phyloP scores from a whole-genome alignment of 2,888 invertebrate genomes.

The Stenchaetothrips biformis region DNA sequence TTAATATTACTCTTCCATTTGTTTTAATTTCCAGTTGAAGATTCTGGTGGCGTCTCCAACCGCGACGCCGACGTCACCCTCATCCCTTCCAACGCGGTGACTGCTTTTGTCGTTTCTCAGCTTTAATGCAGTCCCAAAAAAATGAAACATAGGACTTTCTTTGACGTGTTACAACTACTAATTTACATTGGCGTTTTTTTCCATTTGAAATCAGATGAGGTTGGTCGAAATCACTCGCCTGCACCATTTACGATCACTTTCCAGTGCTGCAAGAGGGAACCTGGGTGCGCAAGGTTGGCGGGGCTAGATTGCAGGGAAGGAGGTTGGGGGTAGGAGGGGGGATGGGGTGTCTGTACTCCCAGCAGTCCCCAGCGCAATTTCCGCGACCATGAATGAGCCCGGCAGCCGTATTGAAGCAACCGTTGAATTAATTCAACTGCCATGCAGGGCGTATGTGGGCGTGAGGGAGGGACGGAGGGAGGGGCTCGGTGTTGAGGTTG shows the following conservation, averaged over 20 bases:
- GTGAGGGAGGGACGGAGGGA: neutral
- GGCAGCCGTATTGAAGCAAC: slow-evolving; percentile 22
- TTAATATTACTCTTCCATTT: slow-evolving; percentile 3
- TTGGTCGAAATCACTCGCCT: too few species aligned
- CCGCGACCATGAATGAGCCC: slow-evolving; percentile 16
- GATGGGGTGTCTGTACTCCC: neutral
- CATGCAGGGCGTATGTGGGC: neutral
- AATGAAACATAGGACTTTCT: too few species aligned
- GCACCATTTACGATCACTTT: too few species aligned
- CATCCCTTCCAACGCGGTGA: neutral
- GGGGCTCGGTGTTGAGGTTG: neutral
- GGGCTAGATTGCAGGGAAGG: neutral
- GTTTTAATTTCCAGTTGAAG: neutral
- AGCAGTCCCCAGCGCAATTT: slow-evolving; percentile 16
- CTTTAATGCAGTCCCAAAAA: neutral
- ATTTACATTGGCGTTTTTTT: too few species aligned
- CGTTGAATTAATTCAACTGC: slow-evolving; percentile 25
- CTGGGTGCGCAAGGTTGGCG: too few species aligned
- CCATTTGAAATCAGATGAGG: too few species aligned
- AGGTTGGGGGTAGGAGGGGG: neutral
- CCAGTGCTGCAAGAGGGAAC: too few species aligned
- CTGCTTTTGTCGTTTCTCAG: neutral
- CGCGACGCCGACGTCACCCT: neutral
- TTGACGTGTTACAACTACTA: too few species aligned
- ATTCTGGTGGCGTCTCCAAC: neutral